Evolutionary conservation across 2,797 vertebrate species (phyloP), one percentile per base, ranked within the genome.

Genomic region (Semaprochilodus insignis): DNA sequence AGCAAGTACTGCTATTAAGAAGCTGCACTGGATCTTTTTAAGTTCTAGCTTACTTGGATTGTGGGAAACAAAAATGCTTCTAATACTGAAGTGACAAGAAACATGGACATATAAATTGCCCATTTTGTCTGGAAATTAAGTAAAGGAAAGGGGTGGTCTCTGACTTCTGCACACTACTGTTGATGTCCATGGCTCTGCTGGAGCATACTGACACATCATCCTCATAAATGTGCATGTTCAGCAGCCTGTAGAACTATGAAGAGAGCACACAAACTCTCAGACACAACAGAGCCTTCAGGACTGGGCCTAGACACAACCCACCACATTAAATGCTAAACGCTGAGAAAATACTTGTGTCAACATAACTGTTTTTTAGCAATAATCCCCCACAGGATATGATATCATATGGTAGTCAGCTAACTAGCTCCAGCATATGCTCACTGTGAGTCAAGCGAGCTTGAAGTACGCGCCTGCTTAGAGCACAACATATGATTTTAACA

Each of bases 401-500:
- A 44, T 48, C 44, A 48, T 52, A 40, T 40, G 51, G 25, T 48
- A 48, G 77, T 34, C 25, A 48, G 71, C 25, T 54, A 73, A 74
- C 70, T 65, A 65, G 40, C 40, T 74, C 72, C 44, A 63, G 25
- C 48, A 25, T 25, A 2, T 40, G 65, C 71, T 74, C 48, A 19
- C 44, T 54, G 16, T 73, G 40, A 74, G 79, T 19, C 17, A 21
- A 27, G 40, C 31, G 23, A 44, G 27, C 27, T 19, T 1, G 17
- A 55, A 34, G 17, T 36, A 52, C n/a, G 66, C 25, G 66, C 17
- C 13, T 62, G 16, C 60, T 69, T 73, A 3, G 15, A 74, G 21
- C n/a, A 55, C 4, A 63, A 25, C 63, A 71, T 63, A 21, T 57
- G 72, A 51, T 27, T 40, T 17, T 52, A 23, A 88, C 54, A 55